Conservation (phyloP, 2,797 vertebrate genomes). For the Oryzias dopingdopingensis region DNA sequence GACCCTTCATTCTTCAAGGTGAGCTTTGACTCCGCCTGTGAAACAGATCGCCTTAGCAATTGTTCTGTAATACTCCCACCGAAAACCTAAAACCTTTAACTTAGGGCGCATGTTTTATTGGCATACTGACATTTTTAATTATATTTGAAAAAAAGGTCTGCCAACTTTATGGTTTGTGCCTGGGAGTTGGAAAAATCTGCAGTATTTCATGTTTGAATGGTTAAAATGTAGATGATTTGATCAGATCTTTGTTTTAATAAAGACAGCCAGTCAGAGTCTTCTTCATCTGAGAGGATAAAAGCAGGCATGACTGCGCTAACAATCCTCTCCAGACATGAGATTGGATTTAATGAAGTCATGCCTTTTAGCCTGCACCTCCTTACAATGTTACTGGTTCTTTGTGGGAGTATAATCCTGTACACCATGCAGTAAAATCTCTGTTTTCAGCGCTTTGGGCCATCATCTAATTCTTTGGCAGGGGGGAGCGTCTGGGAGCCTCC, state of each 20-base stretch:
- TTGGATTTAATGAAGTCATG: conserved; percentile 71
- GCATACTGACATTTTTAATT: no score
- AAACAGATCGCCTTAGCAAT: neutral
- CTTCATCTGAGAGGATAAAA: conserved; percentile 33
- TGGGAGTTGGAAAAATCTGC: no score
- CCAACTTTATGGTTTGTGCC: no score
- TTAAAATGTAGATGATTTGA: no score
- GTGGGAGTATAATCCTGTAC: conserved; percentile 65
- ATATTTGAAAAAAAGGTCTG: neutral
- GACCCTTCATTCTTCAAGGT: conserved; percentile 36
- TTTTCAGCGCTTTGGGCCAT: conserved; percentile 49
- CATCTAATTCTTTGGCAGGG: conserved; percentile 31
- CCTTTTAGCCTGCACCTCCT: conserved; percentile 54
- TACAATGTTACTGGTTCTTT: conserved; percentile 50
- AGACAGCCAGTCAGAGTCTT: conserved; percentile 18
- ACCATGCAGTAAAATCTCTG: conserved; percentile 38
- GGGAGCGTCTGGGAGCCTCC: conserved; percentile 31
- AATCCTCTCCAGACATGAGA: conserved; percentile 48
- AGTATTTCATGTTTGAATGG: no score
- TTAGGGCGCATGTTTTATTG: no score
- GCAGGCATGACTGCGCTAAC: conserved; percentile 34
- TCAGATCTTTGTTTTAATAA: no score
- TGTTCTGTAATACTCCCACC: neutral
- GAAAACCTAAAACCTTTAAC: conserved; percentile 1
- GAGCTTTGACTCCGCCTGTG: neutral